Base-by-base conservation (phyloP, 2,797 vertebrate species). In the Chelidonichthys spinosus region DNA sequence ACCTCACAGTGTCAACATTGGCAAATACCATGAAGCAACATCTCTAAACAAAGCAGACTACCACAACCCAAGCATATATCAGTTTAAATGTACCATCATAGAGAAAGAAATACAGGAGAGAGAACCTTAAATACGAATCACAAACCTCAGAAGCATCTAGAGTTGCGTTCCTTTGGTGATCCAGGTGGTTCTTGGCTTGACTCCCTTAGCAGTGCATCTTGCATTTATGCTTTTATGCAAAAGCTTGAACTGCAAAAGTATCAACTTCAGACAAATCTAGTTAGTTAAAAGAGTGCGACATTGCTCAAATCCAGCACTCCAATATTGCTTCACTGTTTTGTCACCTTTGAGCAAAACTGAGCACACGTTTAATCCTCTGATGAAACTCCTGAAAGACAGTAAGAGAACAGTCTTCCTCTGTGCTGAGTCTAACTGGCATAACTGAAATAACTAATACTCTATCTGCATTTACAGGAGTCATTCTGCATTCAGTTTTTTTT, bases 351-450 rank as follows among this genome's bases (percentile, higher is more conserved):
- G 66, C 37, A 55, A 63, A 75, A 37, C 55, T 74, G 77, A 61
- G 42, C 7, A 60, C 70, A 85, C 25, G 44, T 67, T 66, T 42
- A 67, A 14, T 50, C 52, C 9, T 46, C 72, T 82, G 71, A 72
- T 83, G 64, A 69, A 84, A 84, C 72, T 44, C 36, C 18, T 10
- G 14, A 52, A 14, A 43, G 17, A 65, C 11, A 58, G 25, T 70
- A n/a, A 36, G 7, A 33, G 46, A 42, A 7, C 25, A 32, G 1
- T 25, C 6, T 40, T 18, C 9, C 11, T 49, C 5, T 4, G 8
- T 33, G 40, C 35, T 5, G 59, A 70, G 18, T 5, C 37, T 32
- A 17, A 53, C 74, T 7, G 14, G 13, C 17, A 62, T 25, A 25
- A 25, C 25, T 25, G 4, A 64, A 52, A 33, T 44, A 47, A 63